Conservation (phyloP, 2,113 vertebrate genomes). For the Copsychus sechellarum region DNA sequence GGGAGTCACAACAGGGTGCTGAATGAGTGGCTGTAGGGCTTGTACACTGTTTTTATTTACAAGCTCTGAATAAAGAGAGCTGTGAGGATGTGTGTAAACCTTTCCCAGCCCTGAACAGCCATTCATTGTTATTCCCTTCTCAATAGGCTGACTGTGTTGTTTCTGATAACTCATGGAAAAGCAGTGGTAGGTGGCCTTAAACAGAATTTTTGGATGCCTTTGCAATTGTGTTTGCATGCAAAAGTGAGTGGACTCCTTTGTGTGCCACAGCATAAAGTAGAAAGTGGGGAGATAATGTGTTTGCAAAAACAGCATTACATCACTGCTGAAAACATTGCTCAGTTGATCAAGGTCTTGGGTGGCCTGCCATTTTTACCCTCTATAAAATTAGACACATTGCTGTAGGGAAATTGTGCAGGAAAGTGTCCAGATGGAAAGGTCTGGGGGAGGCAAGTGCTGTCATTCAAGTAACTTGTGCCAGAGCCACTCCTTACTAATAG, state of each 20-base stretch:
- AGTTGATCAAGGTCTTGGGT: background rate
- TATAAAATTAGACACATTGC: background rate
- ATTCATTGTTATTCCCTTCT: background rate
- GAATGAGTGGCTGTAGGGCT: slow-evolving; percentile 26
- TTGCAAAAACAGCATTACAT: slow-evolving; percentile 20
- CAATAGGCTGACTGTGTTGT: background rate
- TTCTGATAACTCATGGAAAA: slow-evolving; percentile 17
- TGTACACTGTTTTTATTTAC: slow-evolving; percentile 8
- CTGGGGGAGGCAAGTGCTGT: background rate
- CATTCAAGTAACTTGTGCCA: background rate
- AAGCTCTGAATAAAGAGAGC: slow-evolving; percentile 6
- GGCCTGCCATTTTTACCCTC: background rate
- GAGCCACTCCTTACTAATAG: background rate
- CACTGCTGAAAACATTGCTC: background rate
- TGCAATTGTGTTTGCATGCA: background rate
- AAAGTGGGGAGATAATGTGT: background rate
- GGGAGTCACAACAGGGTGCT: slow-evolving; percentile 1
- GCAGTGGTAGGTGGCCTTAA: background rate
- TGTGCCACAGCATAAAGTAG: background rate
- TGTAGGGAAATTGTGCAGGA: background rate
- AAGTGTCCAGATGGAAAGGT: background rate
- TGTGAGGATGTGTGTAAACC: background rate
- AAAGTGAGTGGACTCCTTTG: slow-evolving; percentile 8
- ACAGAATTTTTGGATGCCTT: background rate
- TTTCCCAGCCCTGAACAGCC: background rate